These are phyloP conservation scores for Eumaeus atala DNA, from an alignment of 1,140 invertebrate species.

Conservation along the genomic window DNA sequence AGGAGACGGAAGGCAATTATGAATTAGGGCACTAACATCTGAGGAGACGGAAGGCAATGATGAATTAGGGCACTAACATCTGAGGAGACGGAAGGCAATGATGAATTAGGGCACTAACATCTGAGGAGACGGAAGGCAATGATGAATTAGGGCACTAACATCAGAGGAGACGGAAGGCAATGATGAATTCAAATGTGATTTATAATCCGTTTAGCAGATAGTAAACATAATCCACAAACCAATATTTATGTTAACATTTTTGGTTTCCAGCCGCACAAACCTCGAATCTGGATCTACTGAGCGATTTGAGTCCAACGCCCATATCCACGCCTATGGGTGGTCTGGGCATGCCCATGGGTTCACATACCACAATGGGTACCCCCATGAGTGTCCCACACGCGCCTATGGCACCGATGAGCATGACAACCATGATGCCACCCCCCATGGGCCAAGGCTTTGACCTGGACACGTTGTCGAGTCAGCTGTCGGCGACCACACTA, in stretches of 20 bases:
- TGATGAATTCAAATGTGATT: too few species aligned
- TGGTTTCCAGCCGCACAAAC: conserved; percentile 24
- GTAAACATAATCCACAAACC: not conserved
- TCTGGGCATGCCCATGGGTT: not conserved
- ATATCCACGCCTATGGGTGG: not conserved
- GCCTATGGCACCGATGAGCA: not conserved
- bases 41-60: too few species aligned
- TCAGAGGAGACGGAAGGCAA: too few species aligned
- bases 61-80: too few species aligned
- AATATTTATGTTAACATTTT: not conserved
- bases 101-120: too few species aligned
- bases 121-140: too few species aligned
- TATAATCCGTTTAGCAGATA: too few species aligned
- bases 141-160: too few species aligned
- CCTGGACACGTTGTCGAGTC: conserved; percentile 27
- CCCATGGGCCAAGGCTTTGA: conserved; percentile 9
- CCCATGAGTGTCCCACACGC: not conserved
- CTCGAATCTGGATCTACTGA: conserved; percentile 52
- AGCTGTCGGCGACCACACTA: conserved; percentile 29
- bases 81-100: too few species aligned
- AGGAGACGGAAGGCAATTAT: too few species aligned
- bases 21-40: too few species aligned
- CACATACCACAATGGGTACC: not conserved
- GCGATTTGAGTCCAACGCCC: conserved; percentile 31
- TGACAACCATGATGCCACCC: not conserved